Base-by-base conservation (phyloP, 1,140 invertebrate genomes). In the Trichomalopsis sarcophagae region DNA sequence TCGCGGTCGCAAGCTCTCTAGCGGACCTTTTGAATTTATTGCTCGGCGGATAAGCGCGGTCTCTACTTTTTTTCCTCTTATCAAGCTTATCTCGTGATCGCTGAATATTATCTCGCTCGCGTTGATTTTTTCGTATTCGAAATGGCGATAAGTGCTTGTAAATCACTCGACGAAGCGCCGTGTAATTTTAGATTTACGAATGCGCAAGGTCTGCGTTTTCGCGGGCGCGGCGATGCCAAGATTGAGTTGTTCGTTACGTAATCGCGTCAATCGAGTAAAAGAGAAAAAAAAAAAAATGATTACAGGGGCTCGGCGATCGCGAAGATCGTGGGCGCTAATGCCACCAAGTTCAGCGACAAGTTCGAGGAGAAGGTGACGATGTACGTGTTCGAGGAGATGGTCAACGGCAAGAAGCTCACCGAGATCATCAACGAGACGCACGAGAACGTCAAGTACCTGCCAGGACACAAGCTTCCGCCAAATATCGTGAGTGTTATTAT, bases 401-500 rank as follows among this genome's bases (percentile, higher is more conserved):
- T 97, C 3, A 93, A 96, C 90, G 96, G 95, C 6, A 92, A 94
- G 87, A 97, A 97, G 88, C 91, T 97, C 33, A 96, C 96, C 13
- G 96, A 97, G 89, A 96, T 97, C 82, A 97, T 97, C 87, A 97
- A 97, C 91, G 94, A 94, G 23, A 91, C 95, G 21, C 97, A 97
- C 90, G 96, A 97, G 89, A 97, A 97, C 91, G 94, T 96, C 14
- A 97, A 97, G 89, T 97, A 97, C 91, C 91, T 97, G 33, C 96
- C 96, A 23, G 96, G 96, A 5, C 94, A 95, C 87, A 95, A 95
- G 89, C 90, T 97, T 23, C 96, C 95, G 10, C 90, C 91, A 9
- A 95, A 94, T 91, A 91, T 95, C 87, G 94, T 94, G 92, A 94
- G 94, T 93, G 88, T 44, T 81, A 68, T 50, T 14, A 50, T 50